These are phyloP conservation scores for Eudemis profundana DNA, from an alignment of 2,888 invertebrate species.

Conservation along the genomic window DNA sequence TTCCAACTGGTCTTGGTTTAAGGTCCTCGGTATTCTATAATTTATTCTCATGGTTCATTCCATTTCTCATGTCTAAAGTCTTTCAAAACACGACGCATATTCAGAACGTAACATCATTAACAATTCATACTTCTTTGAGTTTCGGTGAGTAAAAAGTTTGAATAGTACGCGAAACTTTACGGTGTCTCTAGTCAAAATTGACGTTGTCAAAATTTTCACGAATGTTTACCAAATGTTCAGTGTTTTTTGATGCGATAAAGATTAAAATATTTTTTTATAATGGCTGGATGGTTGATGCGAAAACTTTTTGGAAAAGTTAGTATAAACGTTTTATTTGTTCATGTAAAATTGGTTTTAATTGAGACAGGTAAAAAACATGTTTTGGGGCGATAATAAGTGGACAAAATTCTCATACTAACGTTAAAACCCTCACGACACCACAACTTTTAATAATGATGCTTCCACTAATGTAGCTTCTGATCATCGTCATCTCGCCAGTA, in stretches of 20 bases:
- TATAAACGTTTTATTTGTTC: constrained; percentile 45
- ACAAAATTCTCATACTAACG: constrained; percentile 33
- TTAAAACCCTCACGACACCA: constrained; percentile 29
- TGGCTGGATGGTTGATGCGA: constrained; percentile 66
- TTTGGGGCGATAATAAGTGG: neutral
- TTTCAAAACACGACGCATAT: constrained; percentile 43
- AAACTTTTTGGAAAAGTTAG: constrained; percentile 63
- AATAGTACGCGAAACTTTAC: neutral
- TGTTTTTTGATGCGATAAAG: constrained; percentile 22
- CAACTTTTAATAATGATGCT: constrained; percentile 31
- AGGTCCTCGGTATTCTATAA: constrained; percentile 84
- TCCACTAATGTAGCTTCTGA: constrained; percentile 39
- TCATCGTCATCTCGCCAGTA: constrained; percentile 26
- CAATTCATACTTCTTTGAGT: constrained; percentile 18
- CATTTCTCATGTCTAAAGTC: constrained; percentile 67
- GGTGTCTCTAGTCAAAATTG: constrained; percentile 24
- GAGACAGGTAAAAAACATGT: neutral
- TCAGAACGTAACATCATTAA: constrained; percentile 29
- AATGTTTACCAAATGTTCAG: constrained; percentile 42
- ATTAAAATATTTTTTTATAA: constrained; percentile 45
- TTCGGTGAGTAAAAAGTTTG: constrained; percentile 21
- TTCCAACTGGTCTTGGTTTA: constrained; percentile 88
- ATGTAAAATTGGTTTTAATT: neutral
- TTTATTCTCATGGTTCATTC: constrained; percentile 72
- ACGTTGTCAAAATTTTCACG: constrained; percentile 36